Conservation (phyloP, 2,888 invertebrate species). For the Ashinkailepas kermadecensis region DNA sequence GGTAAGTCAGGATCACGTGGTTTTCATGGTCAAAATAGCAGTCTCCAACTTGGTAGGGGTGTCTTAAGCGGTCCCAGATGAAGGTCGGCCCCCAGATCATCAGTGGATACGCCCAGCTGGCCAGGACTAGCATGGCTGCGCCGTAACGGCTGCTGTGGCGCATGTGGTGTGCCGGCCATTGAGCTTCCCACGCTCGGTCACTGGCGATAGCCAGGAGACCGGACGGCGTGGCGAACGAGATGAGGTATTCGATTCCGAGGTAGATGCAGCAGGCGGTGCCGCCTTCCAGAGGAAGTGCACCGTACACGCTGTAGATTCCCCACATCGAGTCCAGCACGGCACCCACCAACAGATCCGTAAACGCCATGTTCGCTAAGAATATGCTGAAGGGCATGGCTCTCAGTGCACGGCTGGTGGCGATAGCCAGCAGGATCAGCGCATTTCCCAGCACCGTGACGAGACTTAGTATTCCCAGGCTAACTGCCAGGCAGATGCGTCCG, state of each 20-base stretch:
- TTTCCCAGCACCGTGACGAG: background rate
- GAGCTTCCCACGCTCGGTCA: background rate
- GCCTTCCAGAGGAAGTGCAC: background rate
- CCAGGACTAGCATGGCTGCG: background rate
- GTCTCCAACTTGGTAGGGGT: background rate
- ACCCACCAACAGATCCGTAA: background rate
- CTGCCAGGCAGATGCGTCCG: background rate
- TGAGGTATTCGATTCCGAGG: slow-evolving; percentile 5
- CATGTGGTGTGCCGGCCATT: background rate
- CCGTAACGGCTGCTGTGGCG: background rate
- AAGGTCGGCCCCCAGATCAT: background rate
- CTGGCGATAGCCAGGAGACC: background rate
- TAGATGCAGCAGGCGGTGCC: background rate
- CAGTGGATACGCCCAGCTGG: background rate
- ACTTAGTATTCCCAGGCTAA: background rate
- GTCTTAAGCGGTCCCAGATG: background rate
- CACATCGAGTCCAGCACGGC: slow-evolving; percentile 3
- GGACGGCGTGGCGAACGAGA: background rate
- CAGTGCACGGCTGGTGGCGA: background rate
- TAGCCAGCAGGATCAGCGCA: background rate
- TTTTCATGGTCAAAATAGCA: background rate
- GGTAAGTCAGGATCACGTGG: background rate
- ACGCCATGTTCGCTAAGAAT: background rate
- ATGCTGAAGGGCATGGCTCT: background rate
- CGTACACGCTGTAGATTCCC: background rate